Evolutionary conservation across 2,888 invertebrate species (phyloP).

Genomic region (Stenchaetothrips biformis): DNA sequence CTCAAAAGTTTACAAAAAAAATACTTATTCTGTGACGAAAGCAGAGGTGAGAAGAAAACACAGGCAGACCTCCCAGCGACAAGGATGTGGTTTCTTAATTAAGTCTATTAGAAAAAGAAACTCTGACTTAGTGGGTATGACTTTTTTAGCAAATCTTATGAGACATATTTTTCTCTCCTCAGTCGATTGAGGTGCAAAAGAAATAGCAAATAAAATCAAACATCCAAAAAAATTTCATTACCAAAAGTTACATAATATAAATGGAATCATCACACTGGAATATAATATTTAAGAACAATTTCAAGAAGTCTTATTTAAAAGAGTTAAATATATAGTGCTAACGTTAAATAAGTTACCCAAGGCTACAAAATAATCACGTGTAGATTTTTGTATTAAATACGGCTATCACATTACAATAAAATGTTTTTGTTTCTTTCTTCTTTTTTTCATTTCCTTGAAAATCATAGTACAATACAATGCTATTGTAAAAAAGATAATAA

Average conservation of each 20-base stretch:
- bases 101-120: slow-evolving; percentile 28
- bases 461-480: slow-evolving; percentile 22
- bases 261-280: slow-evolving; percentile 41
- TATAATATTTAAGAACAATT: slow-evolving; percentile 39
- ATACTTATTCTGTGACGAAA: slow-evolving; percentile 36
- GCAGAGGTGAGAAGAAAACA: slow-evolving; percentile 36
- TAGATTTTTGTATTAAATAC: slow-evolving; percentile 41
- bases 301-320: slow-evolving; percentile 40
- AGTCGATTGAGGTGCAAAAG: slow-evolving; percentile 27
- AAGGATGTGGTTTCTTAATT: slow-evolving; percentile 32
- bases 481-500: slow-evolving; percentile 39
- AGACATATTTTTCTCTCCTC: slow-evolving; percentile 29
- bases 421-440: slow-evolving; percentile 37
- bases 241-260: slow-evolving; percentile 29
- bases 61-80: slow-evolving; percentile 36
- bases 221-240: slow-evolving; percentile 28
- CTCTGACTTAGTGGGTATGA: slow-evolving; percentile 25
- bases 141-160: slow-evolving; percentile 26
- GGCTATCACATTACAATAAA: slow-evolving; percentile 41
- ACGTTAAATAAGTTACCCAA: slow-evolving; percentile 41
- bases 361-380: slow-evolving; percentile 41
- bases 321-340: slow-evolving; percentile 40
- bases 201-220: slow-evolving; percentile 22
- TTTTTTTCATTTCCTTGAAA: slow-evolving; percentile 27
- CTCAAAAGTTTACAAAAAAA: slow-evolving; percentile 13